Conservation (phyloP, 1,140 invertebrate species). For the Drosophila tristis region DNA sequence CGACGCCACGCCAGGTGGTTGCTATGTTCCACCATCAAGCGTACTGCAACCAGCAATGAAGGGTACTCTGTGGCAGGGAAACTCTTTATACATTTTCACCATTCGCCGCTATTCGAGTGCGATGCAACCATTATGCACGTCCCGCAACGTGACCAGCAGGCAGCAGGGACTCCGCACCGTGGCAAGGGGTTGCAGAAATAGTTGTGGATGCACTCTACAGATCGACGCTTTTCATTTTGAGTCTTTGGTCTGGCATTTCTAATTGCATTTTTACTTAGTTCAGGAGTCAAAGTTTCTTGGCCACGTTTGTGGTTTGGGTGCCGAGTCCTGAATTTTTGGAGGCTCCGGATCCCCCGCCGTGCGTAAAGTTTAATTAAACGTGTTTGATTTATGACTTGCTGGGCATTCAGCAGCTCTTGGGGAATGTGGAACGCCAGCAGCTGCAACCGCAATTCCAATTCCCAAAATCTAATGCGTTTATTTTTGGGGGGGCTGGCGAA, state of each 20-base stretch:
- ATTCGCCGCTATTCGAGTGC: slow-evolving; percentile 8
- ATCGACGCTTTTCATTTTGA: slow-evolving; percentile 50
- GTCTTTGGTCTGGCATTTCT: slow-evolving; percentile 54
- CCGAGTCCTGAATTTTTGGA: neutral
- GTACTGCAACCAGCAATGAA: slow-evolving; percentile 15
- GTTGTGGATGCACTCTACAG: slow-evolving; percentile 11
- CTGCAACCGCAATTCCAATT: slow-evolving; percentile 69
- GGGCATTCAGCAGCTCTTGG: slow-evolving; percentile 19
- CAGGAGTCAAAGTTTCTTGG: slow-evolving; percentile 45
- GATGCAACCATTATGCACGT: slow-evolving; percentile 62
- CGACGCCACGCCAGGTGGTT: slow-evolving; percentile 20
- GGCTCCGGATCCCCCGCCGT: slow-evolving; percentile 5
- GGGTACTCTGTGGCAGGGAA: slow-evolving; percentile 24
- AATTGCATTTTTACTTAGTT: slow-evolving; percentile 82
- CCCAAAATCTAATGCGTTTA: slow-evolving; percentile 65
- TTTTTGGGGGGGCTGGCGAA: slow-evolving; percentile 35
- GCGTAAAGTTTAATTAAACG: slow-evolving; percentile 81
- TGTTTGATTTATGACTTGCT: slow-evolving; percentile 78
- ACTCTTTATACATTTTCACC: slow-evolving; percentile 23
- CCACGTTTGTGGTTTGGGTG: slow-evolving; percentile 10
- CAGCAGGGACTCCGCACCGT: neutral
- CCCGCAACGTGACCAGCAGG: slow-evolving; percentile 41
- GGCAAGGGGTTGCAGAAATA: too few relatives aligned
- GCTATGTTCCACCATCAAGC: slow-evolving; percentile 19
- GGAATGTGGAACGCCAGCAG: slow-evolving; percentile 22